phyloP scores from a whole-genome alignment of 2,113 vertebrate genomes.

The Bubo scandiacus region DNA sequence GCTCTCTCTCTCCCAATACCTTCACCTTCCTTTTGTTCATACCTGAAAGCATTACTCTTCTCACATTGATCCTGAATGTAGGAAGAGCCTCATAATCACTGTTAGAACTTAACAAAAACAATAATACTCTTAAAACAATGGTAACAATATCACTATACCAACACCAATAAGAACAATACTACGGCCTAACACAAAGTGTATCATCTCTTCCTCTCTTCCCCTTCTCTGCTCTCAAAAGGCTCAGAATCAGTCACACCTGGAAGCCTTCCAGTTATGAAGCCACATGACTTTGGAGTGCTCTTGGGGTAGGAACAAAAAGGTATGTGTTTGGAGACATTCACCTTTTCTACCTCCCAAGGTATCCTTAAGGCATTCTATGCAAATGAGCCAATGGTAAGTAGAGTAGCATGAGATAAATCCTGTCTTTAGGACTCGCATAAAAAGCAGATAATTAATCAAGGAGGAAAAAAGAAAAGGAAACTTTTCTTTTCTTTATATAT shows the following conservation, averaged over 20 bases:
- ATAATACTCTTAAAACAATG: neutral
- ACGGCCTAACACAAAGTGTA: neutral
- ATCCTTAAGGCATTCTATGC: neutral
- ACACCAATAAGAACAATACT: neutral
- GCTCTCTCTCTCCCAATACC: neutral
- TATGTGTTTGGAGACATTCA: neutral
- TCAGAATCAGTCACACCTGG: neutral
- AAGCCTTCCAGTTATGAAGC: neutral
- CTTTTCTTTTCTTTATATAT: neutral
- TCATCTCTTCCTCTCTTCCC: neutral
- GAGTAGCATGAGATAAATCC: neutral
- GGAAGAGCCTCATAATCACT: neutral
- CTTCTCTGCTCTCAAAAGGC: neutral
- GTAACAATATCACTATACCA: neutral
- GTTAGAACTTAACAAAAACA: neutral
- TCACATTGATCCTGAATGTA: neutral
- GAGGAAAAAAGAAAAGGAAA: neutral
- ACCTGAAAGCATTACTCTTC: neutral
- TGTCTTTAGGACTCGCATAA: neutral
- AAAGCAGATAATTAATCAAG: slow-evolving; percentile 35
- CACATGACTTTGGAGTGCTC: neutral
- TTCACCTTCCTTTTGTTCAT: neutral
- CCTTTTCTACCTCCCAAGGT: neutral
- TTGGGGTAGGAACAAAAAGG: neutral
- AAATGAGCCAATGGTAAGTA: slow-evolving; percentile 37